Conservation (phyloP, 2,113 vertebrate species). For the Oryzias melastigma region DNA sequence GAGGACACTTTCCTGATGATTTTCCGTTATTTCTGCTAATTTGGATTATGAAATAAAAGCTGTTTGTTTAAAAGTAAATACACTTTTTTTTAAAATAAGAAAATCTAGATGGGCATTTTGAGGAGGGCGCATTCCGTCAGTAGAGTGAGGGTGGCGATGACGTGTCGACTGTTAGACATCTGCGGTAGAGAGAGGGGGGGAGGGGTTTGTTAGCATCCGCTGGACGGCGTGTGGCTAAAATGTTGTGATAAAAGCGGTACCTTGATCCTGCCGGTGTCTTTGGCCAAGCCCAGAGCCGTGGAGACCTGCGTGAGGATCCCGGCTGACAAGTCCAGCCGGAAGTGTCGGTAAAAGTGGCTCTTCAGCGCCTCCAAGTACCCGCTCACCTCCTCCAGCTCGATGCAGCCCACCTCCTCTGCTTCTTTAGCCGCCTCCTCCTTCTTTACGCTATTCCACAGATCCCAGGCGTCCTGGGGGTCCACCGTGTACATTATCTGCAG, state of each 20-base stretch:
- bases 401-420: conserved; percentile 48
- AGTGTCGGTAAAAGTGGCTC: conserved; percentile 88
- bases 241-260: conserved; percentile 58
- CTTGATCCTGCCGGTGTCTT: conserved; percentile 87
- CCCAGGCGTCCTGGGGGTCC: conserved; percentile 84
- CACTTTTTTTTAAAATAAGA: not conserved
- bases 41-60: no score
- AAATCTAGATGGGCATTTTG: conserved; percentile 69
- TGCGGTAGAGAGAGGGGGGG: conserved; percentile 55
- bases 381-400: conserved; percentile 85
- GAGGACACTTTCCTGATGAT: no score
- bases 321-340: conserved; percentile 79
- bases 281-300: conserved; percentile 85
- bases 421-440: conserved; percentile 19
- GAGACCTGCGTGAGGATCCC: conserved; percentile 83
- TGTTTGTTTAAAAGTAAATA: not conserved
- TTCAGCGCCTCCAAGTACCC: conserved; percentile 84
- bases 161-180: conserved; percentile 83
- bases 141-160: conserved; percentile 81
- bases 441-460: conserved; percentile 85
- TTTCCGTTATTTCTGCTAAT: no score
- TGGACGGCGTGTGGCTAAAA: no score
- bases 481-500: conserved; percentile 85
- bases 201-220: not conserved
- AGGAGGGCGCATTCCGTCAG: conserved; percentile 85